A percentile compares a stretch with the other conserved stretches of the same genome.
These are phyloP conservation scores for Drepana falcataria DNA, from an alignment of 2,888 invertebrate species.

Conservation along the genomic window DNA sequence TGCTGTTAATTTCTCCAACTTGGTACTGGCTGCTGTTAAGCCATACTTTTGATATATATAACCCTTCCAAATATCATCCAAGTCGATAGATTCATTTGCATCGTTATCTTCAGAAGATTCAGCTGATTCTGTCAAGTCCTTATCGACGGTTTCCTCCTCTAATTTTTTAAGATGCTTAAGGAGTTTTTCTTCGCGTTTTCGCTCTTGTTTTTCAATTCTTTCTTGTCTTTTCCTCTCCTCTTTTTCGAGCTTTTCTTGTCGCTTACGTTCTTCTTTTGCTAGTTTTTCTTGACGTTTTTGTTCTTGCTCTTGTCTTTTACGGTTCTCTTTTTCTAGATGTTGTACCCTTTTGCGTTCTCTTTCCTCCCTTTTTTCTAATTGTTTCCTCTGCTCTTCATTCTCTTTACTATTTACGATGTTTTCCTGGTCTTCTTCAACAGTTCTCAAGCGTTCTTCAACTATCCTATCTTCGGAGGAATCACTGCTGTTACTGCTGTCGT, in stretches of 20 bases:
- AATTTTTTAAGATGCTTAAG: slow-evolving; percentile 29
- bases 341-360: slow-evolving; percentile 37
- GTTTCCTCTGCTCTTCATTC: slow-evolving; percentile 25
- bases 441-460: slow-evolving; percentile 23
- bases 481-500: slow-evolving; percentile 28
- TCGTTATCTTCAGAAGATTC: slow-evolving; percentile 39
- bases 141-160: slow-evolving; percentile 33
- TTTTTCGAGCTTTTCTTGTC: slow-evolving; percentile 27
- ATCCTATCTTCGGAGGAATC: slow-evolving; percentile 29
- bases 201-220: slow-evolving; percentile 22
- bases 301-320: slow-evolving; percentile 30
- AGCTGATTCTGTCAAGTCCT: slow-evolving; percentile 23
- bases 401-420: slow-evolving; percentile 26
- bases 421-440: slow-evolving; percentile 27
- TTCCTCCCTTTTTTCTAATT: slow-evolving; percentile 12
- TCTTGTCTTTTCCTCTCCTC: slow-evolving; percentile 35
- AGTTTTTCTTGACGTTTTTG: slow-evolving; percentile 38
- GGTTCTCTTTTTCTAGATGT: slow-evolving; percentile 27
- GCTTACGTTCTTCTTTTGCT: slow-evolving; percentile 37
- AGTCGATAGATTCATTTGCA: slow-evolving; percentile 42
- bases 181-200: slow-evolving; percentile 21
- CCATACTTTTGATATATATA: slow-evolving; percentile 59
- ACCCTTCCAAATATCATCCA: slow-evolving; percentile 62
- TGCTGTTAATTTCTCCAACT: slow-evolving; percentile 48
- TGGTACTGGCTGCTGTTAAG: slow-evolving; percentile 41